phyloP scores from a whole-genome alignment of 1,140 invertebrate genomes.

The Drosophila eugracilis region DNA sequence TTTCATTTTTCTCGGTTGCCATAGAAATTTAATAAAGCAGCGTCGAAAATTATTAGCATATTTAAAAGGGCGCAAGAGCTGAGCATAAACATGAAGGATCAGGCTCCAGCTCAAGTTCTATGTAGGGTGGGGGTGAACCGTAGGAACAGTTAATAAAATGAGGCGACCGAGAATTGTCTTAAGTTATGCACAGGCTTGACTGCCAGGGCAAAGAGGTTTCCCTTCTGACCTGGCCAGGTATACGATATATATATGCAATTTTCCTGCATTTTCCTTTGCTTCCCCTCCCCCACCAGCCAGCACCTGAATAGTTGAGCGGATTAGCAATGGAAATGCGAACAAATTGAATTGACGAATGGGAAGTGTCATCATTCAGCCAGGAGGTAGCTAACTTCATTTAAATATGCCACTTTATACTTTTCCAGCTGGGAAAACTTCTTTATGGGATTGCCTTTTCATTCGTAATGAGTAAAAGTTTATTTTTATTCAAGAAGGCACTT shows the following conservation, averaged over 20 bases:
- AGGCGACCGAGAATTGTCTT: constrained; percentile 52
- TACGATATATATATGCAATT: neutral
- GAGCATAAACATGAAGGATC: constrained; percentile 47
- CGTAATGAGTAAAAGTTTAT: neutral
- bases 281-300: too few species aligned
- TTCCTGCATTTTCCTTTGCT: constrained; percentile 22
- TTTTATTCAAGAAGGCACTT: constrained; percentile 17
- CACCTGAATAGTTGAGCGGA: constrained; percentile 22
- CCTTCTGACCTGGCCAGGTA: constrained; percentile 25
- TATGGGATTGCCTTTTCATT: constrained; percentile 17
- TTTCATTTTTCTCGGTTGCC: constrained; percentile 69
- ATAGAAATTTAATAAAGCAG: constrained; percentile 80
- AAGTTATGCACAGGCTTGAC: constrained; percentile 46
- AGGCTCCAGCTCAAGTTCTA: constrained; percentile 19
- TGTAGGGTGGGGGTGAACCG: constrained; percentile 28
- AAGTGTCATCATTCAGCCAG: constrained; percentile 23
- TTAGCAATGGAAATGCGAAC: constrained; percentile 52
- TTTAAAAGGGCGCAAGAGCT: constrained; percentile 54
- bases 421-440: constrained; percentile 6
- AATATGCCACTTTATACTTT: constrained; percentile 10
- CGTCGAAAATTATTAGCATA: constrained; percentile 77
- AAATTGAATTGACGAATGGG: constrained; percentile 49
- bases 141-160: constrained; percentile 52
- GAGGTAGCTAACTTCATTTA: constrained; percentile 17
- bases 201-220: neutral